phyloP scores from a whole-genome alignment of 92 coral and sea anemone genomes.

The Pocillopora grandis region DNA sequence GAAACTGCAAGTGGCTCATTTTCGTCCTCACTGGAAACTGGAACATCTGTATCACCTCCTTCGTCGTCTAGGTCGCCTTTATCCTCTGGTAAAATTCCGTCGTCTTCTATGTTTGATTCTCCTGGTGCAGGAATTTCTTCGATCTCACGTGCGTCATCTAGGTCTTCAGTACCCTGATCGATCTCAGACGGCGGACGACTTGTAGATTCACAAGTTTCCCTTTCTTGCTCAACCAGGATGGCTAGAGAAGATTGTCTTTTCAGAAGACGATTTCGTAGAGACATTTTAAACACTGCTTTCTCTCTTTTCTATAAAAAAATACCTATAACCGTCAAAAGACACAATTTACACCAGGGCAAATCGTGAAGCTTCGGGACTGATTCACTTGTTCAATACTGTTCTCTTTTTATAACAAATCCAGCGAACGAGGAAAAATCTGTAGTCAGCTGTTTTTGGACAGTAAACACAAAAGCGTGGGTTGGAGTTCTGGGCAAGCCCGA shows the following conservation, averaged over 20 bases:
- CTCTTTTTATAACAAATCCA: neutral
- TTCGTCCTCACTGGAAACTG: constrained; percentile 63
- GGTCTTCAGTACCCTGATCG: constrained; percentile 38
- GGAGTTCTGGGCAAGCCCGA: constrained; percentile 62
- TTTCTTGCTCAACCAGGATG: constrained; percentile 69
- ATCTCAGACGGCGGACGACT: constrained; percentile 36
- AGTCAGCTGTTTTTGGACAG: constrained; percentile 3
- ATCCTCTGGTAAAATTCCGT: constrained; percentile 30
- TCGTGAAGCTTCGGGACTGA: neutral
- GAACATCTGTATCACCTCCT: constrained; percentile 74
- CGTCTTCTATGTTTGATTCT: constrained; percentile 1
- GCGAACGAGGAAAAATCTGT: neutral
- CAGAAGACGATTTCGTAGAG: constrained; percentile 54
- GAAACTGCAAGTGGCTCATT: constrained; percentile 36
- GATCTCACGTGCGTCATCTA: constrained; percentile 32
- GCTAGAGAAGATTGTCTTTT: constrained; percentile 78
- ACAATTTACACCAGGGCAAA: no score
- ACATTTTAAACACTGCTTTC: constrained; percentile 22
- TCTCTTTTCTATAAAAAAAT: no score
- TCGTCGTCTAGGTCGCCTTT: constrained; percentile 61
- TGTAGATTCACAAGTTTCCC: constrained; percentile 47
- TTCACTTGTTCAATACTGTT: neutral
- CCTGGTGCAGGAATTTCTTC: constrained; percentile 21
- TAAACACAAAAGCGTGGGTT: constrained; percentile 10
- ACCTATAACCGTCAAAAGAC: no score